Conservation (phyloP, 2,797 vertebrate genomes). For the Chiroxiphia lanceolata region DNA sequence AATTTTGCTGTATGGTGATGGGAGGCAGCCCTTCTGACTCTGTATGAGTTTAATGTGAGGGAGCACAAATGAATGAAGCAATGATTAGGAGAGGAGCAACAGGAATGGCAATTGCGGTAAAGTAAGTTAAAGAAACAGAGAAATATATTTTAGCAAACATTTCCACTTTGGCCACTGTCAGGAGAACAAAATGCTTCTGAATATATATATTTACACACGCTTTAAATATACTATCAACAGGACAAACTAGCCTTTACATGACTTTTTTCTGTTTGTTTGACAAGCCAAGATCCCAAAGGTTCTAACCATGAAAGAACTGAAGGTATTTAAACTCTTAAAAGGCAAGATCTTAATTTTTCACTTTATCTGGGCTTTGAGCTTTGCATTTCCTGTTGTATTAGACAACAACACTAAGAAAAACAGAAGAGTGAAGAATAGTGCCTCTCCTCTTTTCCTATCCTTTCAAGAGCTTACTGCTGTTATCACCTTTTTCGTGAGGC, state of each 20-base stretch:
- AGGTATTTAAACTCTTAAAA: neutral
- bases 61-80: constrained; percentile 40
- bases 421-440: neutral
- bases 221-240: neutral
- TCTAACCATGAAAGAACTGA: neutral
- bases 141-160: constrained; percentile 23
- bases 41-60: neutral
- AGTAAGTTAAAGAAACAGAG: neutral
- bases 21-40: neutral
- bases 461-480: neutral
- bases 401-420: neutral
- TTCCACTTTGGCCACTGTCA: neutral
- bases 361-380: neutral
- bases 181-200: neutral
- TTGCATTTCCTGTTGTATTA: neutral
- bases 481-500: neutral
- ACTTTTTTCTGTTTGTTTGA: neutral
- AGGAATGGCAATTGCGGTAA: neutral
- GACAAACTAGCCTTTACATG: neutral
- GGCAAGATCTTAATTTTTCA: neutral
- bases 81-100: constrained; percentile 17
- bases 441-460: neutral
- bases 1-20: neutral
- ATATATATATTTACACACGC: neutral
- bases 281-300: neutral